These are phyloP conservation scores for Drusus annulatus DNA, from an alignment of 1,140 invertebrate genomes.

Conservation along the genomic window DNA sequence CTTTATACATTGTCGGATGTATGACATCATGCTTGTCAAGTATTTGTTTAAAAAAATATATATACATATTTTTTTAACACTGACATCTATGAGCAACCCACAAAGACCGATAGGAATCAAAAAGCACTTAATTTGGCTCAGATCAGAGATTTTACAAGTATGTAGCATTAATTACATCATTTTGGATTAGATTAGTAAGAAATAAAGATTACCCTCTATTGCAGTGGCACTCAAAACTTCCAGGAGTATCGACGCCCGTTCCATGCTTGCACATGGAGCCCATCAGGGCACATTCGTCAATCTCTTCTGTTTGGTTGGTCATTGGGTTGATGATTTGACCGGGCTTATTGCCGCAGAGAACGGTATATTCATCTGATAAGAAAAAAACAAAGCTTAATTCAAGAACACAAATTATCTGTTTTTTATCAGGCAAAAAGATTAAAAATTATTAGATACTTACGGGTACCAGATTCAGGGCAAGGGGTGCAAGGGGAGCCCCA, in stretches of 20 bases:
- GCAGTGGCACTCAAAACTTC: conserved; percentile 89
- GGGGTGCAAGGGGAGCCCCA: conserved; percentile 87
- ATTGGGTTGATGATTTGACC: conserved; percentile 84
- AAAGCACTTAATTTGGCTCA: too few species aligned
- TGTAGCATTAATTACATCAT: too few species aligned
- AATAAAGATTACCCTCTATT: conserved; percentile 70
- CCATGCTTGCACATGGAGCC: conserved; percentile 89
- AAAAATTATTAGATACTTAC: conserved; percentile 67
- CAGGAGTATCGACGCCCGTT: conserved; percentile 86
- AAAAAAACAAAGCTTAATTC: background rate
- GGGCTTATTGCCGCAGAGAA: conserved; percentile 76
- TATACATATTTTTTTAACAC: too few species aligned
- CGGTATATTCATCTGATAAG: conserved; percentile 73
- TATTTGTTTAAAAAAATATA: too few species aligned
- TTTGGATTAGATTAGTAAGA: too few species aligned
- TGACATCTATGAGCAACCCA: too few species aligned
- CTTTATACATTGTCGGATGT: too few species aligned
- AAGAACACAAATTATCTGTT: background rate
- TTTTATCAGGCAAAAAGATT: background rate
- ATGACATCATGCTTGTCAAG: too few species aligned
- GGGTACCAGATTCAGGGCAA: conserved; percentile 80
- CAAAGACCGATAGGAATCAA: too few species aligned
- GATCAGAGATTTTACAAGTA: too few species aligned
- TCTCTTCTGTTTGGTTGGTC: conserved; percentile 82
- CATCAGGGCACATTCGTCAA: conserved; percentile 88